phyloP scores from a whole-genome alignment of 2,888 invertebrate genomes.

The Steinernema scapterisci region DNA sequence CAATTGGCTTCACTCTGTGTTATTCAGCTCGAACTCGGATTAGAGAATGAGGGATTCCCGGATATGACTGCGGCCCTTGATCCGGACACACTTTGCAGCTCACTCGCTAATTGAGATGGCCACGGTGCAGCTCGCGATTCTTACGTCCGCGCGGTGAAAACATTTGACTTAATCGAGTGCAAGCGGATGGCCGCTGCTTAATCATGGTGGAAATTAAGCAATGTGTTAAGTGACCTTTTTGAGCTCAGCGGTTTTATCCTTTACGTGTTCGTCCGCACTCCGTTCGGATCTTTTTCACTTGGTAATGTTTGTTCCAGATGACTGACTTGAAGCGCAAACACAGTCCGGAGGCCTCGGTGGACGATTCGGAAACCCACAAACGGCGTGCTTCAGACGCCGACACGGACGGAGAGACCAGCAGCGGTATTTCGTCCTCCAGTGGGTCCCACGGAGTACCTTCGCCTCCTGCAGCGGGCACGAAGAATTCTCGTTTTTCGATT shows the following conservation, averaged over 20 bases:
- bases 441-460: constrained; percentile 15
- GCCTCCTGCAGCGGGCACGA: background rate
- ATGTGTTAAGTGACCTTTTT: constrained; percentile 25
- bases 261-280: background rate
- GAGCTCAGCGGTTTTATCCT: background rate
- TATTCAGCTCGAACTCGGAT: constrained; percentile 1
- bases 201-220: constrained; percentile 2
- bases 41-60: background rate
- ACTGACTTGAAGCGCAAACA: constrained; percentile 12
- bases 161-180: constrained; percentile 31
- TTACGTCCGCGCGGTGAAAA: background rate
- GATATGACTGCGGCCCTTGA: background rate
- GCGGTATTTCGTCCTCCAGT: constrained; percentile 8
- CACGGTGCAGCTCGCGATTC: background rate
- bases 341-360: constrained; percentile 13
- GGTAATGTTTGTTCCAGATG: background rate
- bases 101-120: constrained; percentile 10
- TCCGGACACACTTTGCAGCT: constrained; percentile 6
- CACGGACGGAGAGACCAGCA: constrained; percentile 19
- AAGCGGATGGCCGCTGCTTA: constrained; percentile 14
- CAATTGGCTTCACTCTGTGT: background rate
- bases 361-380: background rate
- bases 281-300: background rate
- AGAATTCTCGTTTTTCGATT: constrained; percentile 26
- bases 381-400: constrained; percentile 15